Evolutionary conservation across 2,797 vertebrate genomes (phyloP).

Genomic region (Rousettus madagascariensis): DNA sequence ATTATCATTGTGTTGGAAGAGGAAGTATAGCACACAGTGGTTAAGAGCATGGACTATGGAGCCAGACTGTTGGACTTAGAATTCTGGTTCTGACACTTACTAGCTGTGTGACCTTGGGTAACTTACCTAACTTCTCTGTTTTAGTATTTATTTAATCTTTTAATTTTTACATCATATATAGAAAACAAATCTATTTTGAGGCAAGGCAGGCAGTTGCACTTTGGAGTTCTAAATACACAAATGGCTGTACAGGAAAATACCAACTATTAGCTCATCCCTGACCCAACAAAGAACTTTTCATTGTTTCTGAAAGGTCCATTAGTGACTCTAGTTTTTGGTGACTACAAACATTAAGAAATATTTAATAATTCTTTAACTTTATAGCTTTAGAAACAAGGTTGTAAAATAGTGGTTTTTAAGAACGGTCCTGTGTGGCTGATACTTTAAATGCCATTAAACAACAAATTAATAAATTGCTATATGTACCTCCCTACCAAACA

Average conservation of each 20-base stretch:
- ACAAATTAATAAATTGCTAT: slow-evolving; percentile 6
- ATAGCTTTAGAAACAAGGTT: slow-evolving; percentile 32
- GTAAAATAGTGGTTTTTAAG: slow-evolving; percentile 30
- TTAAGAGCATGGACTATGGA: neutral
- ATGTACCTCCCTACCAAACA: neutral
- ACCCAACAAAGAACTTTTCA: neutral
- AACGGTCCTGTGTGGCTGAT: neutral
- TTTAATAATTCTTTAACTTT: slow-evolving; percentile 35
- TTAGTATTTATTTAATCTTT: neutral
- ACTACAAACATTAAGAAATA: slow-evolving; percentile 44
- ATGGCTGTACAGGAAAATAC: neutral
- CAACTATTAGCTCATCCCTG: neutral
- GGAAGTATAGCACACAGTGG: neutral
- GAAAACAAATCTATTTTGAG: slow-evolving; percentile 3
- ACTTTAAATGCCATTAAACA: slow-evolving; percentile 37
- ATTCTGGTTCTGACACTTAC: neutral
- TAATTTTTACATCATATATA: neutral
- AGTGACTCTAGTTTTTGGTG: slow-evolving; percentile 22
- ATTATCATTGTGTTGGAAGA: neutral
- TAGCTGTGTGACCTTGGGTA: neutral
- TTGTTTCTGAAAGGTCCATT: slow-evolving; percentile 12
- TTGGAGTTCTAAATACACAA: slow-evolving; percentile 17
- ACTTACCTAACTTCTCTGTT: neutral
- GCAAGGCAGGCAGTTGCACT: neutral
- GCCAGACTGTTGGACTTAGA: neutral